Evolutionary conservation across 2,113 vertebrate genomes (phyloP), one percentile per base, ranked within the genome.

Genomic region (Carassius carassius): DNA sequence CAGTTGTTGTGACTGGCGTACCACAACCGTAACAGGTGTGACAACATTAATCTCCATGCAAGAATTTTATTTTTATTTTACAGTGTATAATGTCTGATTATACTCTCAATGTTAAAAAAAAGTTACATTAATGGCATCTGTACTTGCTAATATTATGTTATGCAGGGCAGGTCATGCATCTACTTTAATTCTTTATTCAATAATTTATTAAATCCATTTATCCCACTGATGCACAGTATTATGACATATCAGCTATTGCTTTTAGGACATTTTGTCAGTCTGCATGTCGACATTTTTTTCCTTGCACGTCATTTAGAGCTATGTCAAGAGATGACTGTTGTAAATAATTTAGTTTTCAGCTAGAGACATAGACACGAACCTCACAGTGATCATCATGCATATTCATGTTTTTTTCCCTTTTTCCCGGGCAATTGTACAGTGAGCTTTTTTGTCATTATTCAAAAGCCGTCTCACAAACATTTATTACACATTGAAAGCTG

Each of bases 321-420:
- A 11, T 88, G 88, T 81, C 80, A 87, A 69, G 79, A 83, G 78
- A 89, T 86, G 91, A 88, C 86, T 86, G 74, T 73, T 72, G 84
- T 93, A 91, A 93, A 93, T 93, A 91, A 94, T 93, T 93, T 90
- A 92, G 83, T 69, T 86, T 76, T 29, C 85, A 89, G 90, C 90
- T 91, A 85, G 86, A 90, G 89, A 90, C 90, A 86, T 88, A 86
- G 86, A 90, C 87, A 87, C 89, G 91, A 90, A 89, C 89, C 86
- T 91, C 88, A 88, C 86, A 86, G 88, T 81, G 67, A 84, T 88
- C 91, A 91, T 92, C 91, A 93, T 93, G 92, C 93, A 93, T 91
- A 93, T 94, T 93, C 89, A 94, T 94, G 92, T 89, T 92, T 77
- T 32, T 11, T 92, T 77, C 21, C 2, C 29, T 29, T 29, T 29